Percentiles rank a stretch among this genome's conserved stretches.
Conservation (phyloP, 2,113 vertebrate species). For the Galemys pyrenaicus region DNA sequence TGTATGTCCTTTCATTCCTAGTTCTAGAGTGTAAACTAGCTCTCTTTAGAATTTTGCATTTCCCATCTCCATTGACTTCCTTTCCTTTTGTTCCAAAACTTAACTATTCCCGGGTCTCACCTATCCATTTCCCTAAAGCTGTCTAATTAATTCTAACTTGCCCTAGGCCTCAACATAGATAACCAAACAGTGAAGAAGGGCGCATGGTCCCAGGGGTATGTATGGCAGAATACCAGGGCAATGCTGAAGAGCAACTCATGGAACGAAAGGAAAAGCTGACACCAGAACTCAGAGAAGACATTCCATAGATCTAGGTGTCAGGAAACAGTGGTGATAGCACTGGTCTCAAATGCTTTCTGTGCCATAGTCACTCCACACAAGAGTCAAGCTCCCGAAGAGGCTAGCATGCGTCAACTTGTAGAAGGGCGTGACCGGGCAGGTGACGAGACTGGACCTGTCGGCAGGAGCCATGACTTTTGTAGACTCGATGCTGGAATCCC, state of each 20-base stretch:
- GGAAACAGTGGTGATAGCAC: not conserved
- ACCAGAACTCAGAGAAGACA: not conserved
- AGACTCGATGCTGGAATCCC: not conserved
- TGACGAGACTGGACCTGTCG: not conserved
- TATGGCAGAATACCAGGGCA: not conserved
- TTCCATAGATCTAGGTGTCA: not conserved
- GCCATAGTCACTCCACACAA: not conserved
- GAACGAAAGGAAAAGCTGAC: not conserved
- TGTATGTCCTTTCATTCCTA: no score
- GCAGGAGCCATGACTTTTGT: not conserved
- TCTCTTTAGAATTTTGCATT: no score
- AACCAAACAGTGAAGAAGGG: not conserved
- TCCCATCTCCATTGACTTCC: no score
- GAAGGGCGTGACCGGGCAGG: not conserved
- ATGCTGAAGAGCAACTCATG: not conserved
- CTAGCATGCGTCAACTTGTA: not conserved
- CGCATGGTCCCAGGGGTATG: fast-evolving
- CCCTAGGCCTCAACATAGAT: no score
- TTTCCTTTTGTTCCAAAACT: no score
- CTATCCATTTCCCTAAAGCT: no score
- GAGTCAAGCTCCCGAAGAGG: not conserved
- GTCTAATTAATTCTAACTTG: no score
- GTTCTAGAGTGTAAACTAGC: no score
- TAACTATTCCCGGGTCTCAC: no score
- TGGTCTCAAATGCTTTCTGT: not conserved